Evolutionary conservation across 2,888 invertebrate species (phyloP).

Genomic region (Nymphalis urticae): DNA sequence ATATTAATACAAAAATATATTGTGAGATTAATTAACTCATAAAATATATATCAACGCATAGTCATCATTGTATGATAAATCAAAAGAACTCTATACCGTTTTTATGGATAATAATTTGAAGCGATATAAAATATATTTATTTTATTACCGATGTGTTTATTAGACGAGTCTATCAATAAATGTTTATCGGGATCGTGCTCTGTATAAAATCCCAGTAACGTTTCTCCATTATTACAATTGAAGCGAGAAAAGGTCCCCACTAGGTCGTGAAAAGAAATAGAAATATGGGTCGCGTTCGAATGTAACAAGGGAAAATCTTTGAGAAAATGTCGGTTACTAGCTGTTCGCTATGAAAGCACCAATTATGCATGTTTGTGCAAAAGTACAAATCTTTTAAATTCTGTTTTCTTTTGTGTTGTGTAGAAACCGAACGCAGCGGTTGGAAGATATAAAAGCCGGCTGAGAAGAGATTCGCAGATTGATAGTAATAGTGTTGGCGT

Average conservation of each 20-base stretch:
- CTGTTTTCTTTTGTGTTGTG: neutral
- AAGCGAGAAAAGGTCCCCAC: constrained; percentile 1
- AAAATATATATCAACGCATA: no score
- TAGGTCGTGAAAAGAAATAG: constrained; percentile 1
- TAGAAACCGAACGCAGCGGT: no score
- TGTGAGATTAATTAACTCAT: no score
- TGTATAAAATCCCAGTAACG: neutral
- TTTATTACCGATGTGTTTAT: no score
- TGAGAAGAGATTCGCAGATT: no score
- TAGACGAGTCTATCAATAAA: neutral
- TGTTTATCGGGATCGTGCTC: neutral
- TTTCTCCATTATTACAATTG: constrained; percentile 4
- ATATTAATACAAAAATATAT: no score
- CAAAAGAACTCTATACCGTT: no score
- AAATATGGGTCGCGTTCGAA: constrained; percentile 5
- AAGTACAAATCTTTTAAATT: neutral
- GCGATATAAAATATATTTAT: no score
- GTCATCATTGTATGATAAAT: no score
- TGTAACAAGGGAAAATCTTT: constrained; percentile 4
- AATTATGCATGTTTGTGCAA: neutral
- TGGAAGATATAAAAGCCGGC: no score
- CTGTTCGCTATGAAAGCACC: neutral
- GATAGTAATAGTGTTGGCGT: no score
- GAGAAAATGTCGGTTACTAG: constrained; percentile 3
- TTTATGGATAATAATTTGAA: no score